Conservation (phyloP, 2,888 invertebrate species). For the Coenonympha glycerion region DNA sequence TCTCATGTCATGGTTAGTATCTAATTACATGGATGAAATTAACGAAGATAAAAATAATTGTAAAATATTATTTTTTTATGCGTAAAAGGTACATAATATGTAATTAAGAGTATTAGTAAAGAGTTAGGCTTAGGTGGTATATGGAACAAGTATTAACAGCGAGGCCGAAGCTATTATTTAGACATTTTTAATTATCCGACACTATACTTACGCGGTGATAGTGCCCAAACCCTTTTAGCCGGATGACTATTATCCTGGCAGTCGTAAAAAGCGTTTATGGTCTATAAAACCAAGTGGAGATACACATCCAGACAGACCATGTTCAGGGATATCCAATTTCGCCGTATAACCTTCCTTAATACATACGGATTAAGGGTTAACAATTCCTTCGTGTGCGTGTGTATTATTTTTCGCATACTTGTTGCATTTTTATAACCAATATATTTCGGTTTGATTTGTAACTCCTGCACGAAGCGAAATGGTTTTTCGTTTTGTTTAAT, state of each 20-base stretch:
- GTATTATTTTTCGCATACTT: slow-evolving; percentile 68
- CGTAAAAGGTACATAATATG: too few relatives aligned
- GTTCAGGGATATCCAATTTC: slow-evolving; percentile 15
- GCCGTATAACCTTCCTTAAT: slow-evolving; percentile 26
- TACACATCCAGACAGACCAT: slow-evolving; percentile 44
- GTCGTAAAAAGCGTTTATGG: slow-evolving; percentile 67
- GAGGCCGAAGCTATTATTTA: slow-evolving; percentile 26
- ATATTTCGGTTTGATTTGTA: slow-evolving; percentile 74
- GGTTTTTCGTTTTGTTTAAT: slow-evolving; percentile 43
- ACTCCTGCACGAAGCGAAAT: slow-evolving; percentile 58
- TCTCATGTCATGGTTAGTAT: too few relatives aligned
- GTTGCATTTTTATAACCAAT: slow-evolving; percentile 75
- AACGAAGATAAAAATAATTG: too few relatives aligned
- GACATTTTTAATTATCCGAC: slow-evolving; percentile 62
- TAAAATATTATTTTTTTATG: too few relatives aligned
- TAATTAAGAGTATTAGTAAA: too few relatives aligned
- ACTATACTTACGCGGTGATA: slow-evolving; percentile 28
- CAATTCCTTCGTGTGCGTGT: slow-evolving; percentile 23
- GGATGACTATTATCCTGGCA: slow-evolving; percentile 69
- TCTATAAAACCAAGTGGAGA: slow-evolving; percentile 72
- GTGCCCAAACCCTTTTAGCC: slow-evolving; percentile 64
- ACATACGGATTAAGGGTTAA: slow-evolving; percentile 26
- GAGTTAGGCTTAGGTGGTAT: too few relatives aligned
- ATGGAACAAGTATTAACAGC: not conserved
- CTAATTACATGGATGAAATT: too few relatives aligned